Conservation (phyloP, 2,113 vertebrate genomes). For the Ptychochromis oligacanthus region DNA sequence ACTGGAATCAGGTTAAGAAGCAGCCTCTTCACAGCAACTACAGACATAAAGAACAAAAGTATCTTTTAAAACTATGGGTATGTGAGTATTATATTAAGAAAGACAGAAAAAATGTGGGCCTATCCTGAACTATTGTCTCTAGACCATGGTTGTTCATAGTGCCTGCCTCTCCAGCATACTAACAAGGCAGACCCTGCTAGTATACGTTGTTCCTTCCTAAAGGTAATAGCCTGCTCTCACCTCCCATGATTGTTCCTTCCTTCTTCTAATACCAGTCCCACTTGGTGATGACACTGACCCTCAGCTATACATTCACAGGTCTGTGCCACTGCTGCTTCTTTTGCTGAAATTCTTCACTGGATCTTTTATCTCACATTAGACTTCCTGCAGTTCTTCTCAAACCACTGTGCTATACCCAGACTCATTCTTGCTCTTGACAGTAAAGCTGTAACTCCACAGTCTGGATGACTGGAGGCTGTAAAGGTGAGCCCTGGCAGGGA, state of each 20-base stretch:
- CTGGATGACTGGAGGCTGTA: not conserved
- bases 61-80: not conserved
- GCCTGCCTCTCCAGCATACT: not conserved
- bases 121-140: not conserved
- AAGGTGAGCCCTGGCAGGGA: slow-evolving; percentile 28
- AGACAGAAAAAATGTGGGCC: not conserved
- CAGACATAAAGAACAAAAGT: not conserved
- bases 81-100: not conserved
- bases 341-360: not conserved
- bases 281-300: not conserved
- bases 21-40: not conserved
- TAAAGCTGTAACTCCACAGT: slow-evolving; percentile 16
- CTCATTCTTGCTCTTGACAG: slow-evolving; percentile 10
- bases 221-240: not conserved
- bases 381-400: not conserved
- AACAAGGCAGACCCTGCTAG: not conserved
- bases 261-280: not conserved
- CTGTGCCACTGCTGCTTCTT: not conserved
- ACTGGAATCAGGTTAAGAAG: not conserved
- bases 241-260: not conserved
- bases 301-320: not conserved
- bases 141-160: not conserved
- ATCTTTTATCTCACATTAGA: slow-evolving; percentile 33
- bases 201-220: not conserved
- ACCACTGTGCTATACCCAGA: slow-evolving; percentile 4